Evolutionary conservation across 2,113 vertebrate genomes (phyloP), one percentile per base, ranked within the genome.

Genomic region (Pseudolaguvia tuberculata): DNA sequence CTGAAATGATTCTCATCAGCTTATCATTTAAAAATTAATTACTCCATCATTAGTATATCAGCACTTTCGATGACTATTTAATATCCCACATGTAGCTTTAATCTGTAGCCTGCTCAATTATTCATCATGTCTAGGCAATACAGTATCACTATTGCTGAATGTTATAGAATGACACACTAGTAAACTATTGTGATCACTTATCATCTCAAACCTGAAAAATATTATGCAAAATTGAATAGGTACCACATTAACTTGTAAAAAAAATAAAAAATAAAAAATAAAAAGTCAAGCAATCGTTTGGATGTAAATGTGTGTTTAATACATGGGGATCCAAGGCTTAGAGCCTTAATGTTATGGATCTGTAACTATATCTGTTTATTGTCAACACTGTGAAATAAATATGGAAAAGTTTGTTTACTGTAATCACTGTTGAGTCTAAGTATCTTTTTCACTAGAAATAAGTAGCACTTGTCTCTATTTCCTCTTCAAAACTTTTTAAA

Each of bases 21-120:
- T 79, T 84, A 55, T 70, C 82, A 72, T 82, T 75, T 62, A 81
- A 66, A 80, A 82, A 79, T 23, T 71, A 73, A 84, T 85, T 78
- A 78, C 59, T 84, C 56, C 63, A 70, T 72, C 76, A 78, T 73
- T 78, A 78, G 78, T 62, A 23, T 70, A 78, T 70, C 70, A 75
- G 55, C 77, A 65, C 25, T 79, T 78, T 71, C 62, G 69, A 75
- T 79, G 70, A 25, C 72, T 48, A 70, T 79, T 76, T 82, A 74
- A 70, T 75, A 72, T 77, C 77, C 77, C 61, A 65, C 68, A 72
- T 73, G 68, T 81, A 76, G 50, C 78, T 20, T 48, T 73, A 71
- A 79, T 78, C 61, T 71, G 50, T 35, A 76, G 59, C 61, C 75
- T 62, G 56, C 56, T 74, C 50, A 72, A 68, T 76, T 61, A 69